Base-by-base conservation (phyloP, 2,113 vertebrate species). In the Dromiciops gliroides region DNA sequence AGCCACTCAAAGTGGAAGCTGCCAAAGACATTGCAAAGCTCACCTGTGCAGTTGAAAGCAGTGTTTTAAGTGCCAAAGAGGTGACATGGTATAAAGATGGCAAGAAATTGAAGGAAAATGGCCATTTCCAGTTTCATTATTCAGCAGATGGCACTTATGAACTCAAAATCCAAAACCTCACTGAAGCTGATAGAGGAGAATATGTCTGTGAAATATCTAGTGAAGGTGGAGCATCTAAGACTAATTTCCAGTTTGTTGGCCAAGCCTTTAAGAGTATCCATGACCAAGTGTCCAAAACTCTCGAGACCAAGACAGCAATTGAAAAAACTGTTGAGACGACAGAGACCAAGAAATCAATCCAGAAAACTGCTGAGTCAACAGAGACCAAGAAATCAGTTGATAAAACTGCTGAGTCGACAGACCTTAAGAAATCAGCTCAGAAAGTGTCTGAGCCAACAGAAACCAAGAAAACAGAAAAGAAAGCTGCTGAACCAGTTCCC, bases 141-240 rank as follows among this genome's bases (percentile, higher is more conserved):
- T 99, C 99, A 56, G 98, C 99, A 95, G 99, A 99, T 97, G 99
- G 99, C 89, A 99, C 99, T 93, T 99, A 99, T 53, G 99, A 99
- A 96, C 99, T 99, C 89, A 98, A 98, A 95, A 99, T 99, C 96
- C 98, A 99, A 37, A 98, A 99, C 31, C 98, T 99, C 90, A 96
- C 95, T 6, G 99, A 99, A 97, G 98, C 98, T 25, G 99, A 99
- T 96, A 98, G 99, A 96, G 99, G 99, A 96, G 99, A 99, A 98
- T 99, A 99, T 89, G 97, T 97, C 67, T 99, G 99, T 98, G 99
- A 99, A 98, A 98, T 99, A 97, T 99, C 97, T 93, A 98, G 99
- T 89, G 99, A 99, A 97, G 99, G 99, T 97, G 99, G 99, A 47
- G 92, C 99, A 90, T 99, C 99, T 92, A 99, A 99, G 98, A 99